Conservation (phyloP, 2,888 invertebrate genomes). For the Taphrorychus bicolor region DNA sequence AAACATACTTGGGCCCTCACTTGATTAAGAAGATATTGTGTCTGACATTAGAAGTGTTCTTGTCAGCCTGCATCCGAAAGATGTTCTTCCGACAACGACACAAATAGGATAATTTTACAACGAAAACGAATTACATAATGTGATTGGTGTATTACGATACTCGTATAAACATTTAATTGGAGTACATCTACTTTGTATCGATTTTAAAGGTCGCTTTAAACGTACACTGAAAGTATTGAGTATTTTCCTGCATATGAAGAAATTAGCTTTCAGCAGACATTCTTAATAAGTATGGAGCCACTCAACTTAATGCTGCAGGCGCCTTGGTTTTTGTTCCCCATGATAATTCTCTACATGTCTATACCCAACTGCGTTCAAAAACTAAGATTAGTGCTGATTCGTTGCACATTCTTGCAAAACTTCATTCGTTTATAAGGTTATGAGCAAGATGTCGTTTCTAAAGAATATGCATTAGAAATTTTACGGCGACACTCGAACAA, state of each 20-base stretch:
- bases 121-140: not conserved
- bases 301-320: not conserved
- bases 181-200: not conserved
- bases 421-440: too few species aligned
- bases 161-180: not conserved
- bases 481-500: too few species aligned
- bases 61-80: conserved; percentile 60
- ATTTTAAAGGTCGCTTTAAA: not conserved
- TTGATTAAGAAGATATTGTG: conserved; percentile 58
- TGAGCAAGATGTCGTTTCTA: not conserved
- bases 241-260: not conserved
- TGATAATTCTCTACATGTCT: not conserved
- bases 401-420: not conserved
- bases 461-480: not conserved
- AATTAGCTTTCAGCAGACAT: not conserved
- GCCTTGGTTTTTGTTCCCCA: not conserved
- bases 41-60: conserved; percentile 57
- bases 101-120: not conserved
- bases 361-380: not conserved
- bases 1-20: conserved; percentile 56
- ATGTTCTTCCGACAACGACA: conserved; percentile 56
- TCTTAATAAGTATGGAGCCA: not conserved
- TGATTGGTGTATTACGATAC: not conserved
- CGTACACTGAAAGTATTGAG: not conserved
- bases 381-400: not conserved